Evolutionary conservation across 2,113 vertebrate genomes (phyloP).

Genomic region (Rattus rattus): DNA sequence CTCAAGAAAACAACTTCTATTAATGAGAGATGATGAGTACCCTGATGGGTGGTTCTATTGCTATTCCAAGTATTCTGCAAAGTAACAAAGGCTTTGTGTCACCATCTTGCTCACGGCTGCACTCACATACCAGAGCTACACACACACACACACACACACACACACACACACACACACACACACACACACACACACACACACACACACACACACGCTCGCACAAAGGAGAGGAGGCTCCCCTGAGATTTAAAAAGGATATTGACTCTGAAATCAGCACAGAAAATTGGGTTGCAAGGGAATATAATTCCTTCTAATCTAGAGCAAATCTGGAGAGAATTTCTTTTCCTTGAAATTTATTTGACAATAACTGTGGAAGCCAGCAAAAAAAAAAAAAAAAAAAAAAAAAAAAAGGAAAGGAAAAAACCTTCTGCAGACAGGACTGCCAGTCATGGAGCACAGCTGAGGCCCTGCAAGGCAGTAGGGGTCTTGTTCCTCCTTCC

Average conservation of each 20-base stretch:
- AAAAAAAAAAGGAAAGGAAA: neutral
- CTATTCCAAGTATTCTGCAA: neutral
- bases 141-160: neutral
- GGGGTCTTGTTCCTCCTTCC: neutral
- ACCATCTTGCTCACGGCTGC: neutral
- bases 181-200: neutral
- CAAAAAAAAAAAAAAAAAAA: neutral
- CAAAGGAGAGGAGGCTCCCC: neutral
- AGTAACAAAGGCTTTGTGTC: neutral
- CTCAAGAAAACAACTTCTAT: neutral
- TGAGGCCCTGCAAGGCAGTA: neutral
- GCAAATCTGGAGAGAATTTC: neutral
- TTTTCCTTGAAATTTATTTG: neutral
- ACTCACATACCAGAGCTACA: neutral
- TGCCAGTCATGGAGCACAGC: neutral
- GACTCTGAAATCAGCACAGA: neutral
- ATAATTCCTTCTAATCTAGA: slow-evolving; percentile 1
- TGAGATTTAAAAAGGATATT: neutral
- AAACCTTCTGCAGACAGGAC: neutral
- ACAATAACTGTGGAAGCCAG: neutral
- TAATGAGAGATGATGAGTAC: neutral
- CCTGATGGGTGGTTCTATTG: neutral
- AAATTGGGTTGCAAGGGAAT: neutral
- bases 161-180: neutral
- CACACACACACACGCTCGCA: neutral